phyloP scores from a whole-genome alignment of 2,797 vertebrate species.

The Gallinago stenura region DNA sequence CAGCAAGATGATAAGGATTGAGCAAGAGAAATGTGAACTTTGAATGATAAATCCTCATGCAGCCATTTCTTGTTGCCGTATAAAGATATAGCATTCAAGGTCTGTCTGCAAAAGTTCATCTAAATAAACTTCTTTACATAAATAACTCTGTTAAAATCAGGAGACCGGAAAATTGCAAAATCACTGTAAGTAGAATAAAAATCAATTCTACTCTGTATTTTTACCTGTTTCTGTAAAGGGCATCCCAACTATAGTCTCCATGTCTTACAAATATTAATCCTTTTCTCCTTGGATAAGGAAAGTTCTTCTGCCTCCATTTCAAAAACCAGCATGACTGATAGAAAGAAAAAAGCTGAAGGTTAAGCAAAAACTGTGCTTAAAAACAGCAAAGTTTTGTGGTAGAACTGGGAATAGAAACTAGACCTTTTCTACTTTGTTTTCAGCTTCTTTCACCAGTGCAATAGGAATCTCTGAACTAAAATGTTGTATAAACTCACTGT shows the following conservation, averaged over 20 bases:
- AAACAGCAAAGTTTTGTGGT: background rate
- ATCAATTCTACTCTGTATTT: background rate
- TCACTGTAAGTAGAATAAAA: background rate
- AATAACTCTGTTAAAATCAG: background rate
- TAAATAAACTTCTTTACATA: background rate
- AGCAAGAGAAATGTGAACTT: background rate
- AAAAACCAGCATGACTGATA: background rate
- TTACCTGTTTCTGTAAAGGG: background rate
- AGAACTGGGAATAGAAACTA: background rate
- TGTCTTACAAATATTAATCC: background rate
- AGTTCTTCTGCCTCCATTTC: background rate
- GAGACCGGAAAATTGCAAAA: background rate
- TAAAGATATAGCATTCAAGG: background rate
- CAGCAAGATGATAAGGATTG: background rate
- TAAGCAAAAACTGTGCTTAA: background rate
- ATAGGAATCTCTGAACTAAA: background rate
- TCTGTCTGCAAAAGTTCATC: background rate
- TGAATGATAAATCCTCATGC: background rate
- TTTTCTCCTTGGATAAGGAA: background rate
- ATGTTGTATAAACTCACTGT: background rate
- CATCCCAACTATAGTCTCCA: background rate
- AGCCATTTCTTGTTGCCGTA: background rate
- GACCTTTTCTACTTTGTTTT: background rate
- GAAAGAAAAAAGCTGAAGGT: background rate
- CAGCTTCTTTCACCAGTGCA: background rate